Evolutionary conservation across 2,113 vertebrate species (phyloP), one percentile per base, ranked within the genome.

Genomic region (Ranitomeya variabilis): DNA sequence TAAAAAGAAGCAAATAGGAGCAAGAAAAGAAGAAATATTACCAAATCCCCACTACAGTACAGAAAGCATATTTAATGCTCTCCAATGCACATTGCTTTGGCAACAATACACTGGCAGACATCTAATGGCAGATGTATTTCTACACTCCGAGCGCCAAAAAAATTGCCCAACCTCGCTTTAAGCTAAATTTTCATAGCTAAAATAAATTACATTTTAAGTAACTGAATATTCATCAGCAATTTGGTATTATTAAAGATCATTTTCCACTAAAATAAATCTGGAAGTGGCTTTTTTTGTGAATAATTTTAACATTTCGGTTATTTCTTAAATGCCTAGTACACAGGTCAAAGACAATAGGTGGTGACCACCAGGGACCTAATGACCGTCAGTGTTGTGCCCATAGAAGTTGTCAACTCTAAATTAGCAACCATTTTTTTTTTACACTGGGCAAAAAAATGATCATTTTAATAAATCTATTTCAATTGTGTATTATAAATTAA

Each of bases 61-160:
- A 76, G 11, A 76, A 76, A 52, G 73, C 37, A 76, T 51, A 76
- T 76, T 76, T 76, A 45, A 76, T 76, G 31, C 73, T 76, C 45
- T 52, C 73, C 73, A 76, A 51, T 76, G 73, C 73, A 76, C 73
- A 76, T 51, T 76, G 16, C 37, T 76, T 76, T 76, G 73, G 73
- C 73, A 76, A 76, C 31, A 76, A 8, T 76, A 18, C 9, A 15
- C 73, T 76, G 73, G 73, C 73, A 76, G 73, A 21, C 45, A 51
- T 37, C 51, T 21, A 16, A 14, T 1, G 73, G 73, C 73, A 76
- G 73, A 76, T 76, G 73, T 76, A 76, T 51, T 76, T 51, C 37
- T 51, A 52, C 37, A 76, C 15, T 19, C 3, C 3, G 14, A 21
- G 37, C 19, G 73, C 73, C 73, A 76, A 52, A 12, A 45, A 71